phyloP scores from a whole-genome alignment of 1,140 invertebrate genomes.

The Bombus confusus region DNA sequence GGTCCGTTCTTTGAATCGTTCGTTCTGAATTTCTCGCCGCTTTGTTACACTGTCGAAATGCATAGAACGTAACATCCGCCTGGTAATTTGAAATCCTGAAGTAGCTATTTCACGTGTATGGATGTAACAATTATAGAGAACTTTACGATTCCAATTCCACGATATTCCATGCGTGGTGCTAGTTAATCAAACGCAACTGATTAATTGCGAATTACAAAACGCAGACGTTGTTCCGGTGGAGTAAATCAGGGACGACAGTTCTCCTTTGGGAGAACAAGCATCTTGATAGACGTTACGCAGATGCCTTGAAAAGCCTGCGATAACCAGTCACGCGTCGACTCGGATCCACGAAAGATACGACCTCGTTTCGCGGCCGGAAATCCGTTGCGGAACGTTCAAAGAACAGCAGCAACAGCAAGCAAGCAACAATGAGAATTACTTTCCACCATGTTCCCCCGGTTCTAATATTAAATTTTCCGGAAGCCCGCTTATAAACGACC shows the following conservation, averaged over 20 bases:
- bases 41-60: too few relatives aligned
- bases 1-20: too few relatives aligned
- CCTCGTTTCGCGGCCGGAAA: not conserved
- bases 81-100: too few relatives aligned
- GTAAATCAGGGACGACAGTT: not conserved
- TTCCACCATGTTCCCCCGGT: not conserved
- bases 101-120: not conserved
- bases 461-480: conserved; percentile 8
- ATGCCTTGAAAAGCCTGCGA: not conserved
- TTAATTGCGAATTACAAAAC: not conserved
- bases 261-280: not conserved
- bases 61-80: too few relatives aligned
- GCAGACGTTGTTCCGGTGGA: not conserved
- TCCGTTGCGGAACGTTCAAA: not conserved
- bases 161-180: not conserved
- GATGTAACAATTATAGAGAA: not conserved
- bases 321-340: not conserved
- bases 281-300: not conserved
- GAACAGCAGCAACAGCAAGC: not conserved
- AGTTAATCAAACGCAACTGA: not conserved
- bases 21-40: too few relatives aligned
- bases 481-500: not conserved
- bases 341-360: not conserved
- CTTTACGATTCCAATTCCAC: not conserved
- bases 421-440: conserved; percentile 5